Base-by-base conservation (phyloP, 1,140 invertebrate species). In the Aricia agestis region DNA sequence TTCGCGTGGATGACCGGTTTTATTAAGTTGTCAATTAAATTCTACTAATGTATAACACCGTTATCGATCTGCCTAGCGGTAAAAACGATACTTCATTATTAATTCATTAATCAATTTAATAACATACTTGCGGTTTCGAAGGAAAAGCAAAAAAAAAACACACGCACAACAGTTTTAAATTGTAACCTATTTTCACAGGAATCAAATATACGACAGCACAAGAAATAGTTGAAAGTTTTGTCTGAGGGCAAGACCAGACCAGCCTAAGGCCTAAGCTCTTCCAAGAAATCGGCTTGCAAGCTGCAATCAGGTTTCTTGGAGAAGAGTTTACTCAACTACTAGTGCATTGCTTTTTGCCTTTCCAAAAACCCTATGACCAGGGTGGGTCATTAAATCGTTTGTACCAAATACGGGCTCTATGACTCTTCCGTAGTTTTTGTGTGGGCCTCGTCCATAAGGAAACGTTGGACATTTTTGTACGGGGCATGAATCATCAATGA, bases 401-500 rank as follows among this genome's bases (percentile, higher is more conserved):
- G 36, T 52, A 52, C 9, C 13, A 52, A 52, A 52, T 15, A 52
- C 13, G 45, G 45, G 1, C 10, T 52, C 45, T 52, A 13, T 52
- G 13, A 11, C 13, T 52, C 45, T 52, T 36, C 36, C 36, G 36
- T 36, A 36, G 36, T 36, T 36, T 36, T 36, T 36, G 36, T 36
- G 36, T 52, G 45, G 45, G 45, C 9, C 45, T 52, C 45, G 10
- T 52, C 17, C 17, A 18, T 19, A 25, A 63, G 59, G 59, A 63
- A 63, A 17, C 36, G 36, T 17, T 63, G 59, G 10, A 19, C 18
- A 63, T 52, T 58, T 68, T 68, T 25, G 70, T 63, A 69, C 66
- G 70, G 59, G 78, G 17, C 17, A 9, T 63, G 59, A 63, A 63
- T 63, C 59, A 63, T 25, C 59, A 11, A 19, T 63, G 59, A 63